phyloP scores from a whole-genome alignment of 2,113 vertebrate genomes.

The Gila orcuttii region DNA sequence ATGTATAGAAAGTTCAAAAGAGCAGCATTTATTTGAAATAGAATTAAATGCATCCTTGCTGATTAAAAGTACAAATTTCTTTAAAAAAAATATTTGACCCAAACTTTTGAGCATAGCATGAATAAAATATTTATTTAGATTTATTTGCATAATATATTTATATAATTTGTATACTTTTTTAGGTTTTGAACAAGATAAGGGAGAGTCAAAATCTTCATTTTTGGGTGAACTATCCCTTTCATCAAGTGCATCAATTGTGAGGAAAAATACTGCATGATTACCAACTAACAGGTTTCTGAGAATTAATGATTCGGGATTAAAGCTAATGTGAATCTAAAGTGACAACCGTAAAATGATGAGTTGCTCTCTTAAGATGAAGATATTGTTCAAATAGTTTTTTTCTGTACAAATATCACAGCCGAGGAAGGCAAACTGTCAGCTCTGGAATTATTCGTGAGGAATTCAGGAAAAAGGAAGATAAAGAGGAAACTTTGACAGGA shows the following conservation, averaged over 20 bases:
- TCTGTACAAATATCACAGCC: background rate
- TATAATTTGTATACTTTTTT: background rate
- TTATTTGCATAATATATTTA: no score
- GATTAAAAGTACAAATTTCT: no score
- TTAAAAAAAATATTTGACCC: no score
- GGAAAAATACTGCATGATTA: background rate
- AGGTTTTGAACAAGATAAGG: background rate
- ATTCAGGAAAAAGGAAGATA: conserved; percentile 81
- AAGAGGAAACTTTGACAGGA: conserved; percentile 79
- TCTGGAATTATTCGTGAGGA: conserved; percentile 57
- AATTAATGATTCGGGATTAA: background rate
- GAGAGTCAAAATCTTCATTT: background rate
- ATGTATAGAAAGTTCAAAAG: no score
- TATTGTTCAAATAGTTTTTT: background rate
- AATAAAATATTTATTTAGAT: no score
- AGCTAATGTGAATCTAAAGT: background rate
- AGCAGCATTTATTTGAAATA: no score
- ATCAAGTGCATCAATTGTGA: background rate
- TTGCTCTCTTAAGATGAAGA: conserved; percentile 1
- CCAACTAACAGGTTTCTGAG: background rate
- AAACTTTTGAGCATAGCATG: no score
- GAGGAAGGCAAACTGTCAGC: conserved; percentile 13
- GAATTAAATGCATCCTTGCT: no score
- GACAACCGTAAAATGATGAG: background rate
- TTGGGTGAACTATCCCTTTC: background rate